phyloP scores from a whole-genome alignment of 2,797 vertebrate genomes.

The Sebastes kiyomatsui region DNA sequence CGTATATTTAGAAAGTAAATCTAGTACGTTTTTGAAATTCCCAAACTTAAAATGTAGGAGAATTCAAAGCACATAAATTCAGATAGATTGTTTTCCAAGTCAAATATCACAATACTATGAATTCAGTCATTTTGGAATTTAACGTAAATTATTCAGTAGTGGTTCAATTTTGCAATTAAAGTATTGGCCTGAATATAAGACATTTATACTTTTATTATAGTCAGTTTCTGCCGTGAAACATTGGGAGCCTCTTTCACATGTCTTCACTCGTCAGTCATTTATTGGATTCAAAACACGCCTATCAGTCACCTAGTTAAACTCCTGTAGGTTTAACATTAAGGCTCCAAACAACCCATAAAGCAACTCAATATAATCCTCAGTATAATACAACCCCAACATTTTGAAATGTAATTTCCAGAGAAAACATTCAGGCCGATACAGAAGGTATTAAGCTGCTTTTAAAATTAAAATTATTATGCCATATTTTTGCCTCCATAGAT shows the following conservation, averaged over 20 bases:
- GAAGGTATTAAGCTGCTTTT: not conserved
- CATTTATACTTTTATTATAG: not conserved
- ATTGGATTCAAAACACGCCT: not conserved
- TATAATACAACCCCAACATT: too few relatives aligned
- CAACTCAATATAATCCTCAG: too few relatives aligned
- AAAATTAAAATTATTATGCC: not conserved
- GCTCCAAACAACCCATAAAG: too few relatives aligned
- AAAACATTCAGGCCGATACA: too few relatives aligned
- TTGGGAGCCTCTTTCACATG: too few relatives aligned
- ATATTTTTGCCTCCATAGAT: not conserved
- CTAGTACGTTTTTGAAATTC: not conserved
- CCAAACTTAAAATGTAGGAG: not conserved
- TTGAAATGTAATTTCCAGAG: too few relatives aligned
- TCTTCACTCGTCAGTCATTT: too few relatives aligned
- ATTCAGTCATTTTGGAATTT: not conserved
- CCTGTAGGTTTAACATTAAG: not conserved
- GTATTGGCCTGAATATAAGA: not conserved
- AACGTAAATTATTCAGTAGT: not conserved
- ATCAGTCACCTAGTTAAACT: not conserved
- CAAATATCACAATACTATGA: not conserved
- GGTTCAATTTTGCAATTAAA: not conserved
- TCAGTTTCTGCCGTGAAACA: not conserved
- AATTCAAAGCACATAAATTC: not conserved
- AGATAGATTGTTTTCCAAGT: not conserved
- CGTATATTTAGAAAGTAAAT: not conserved